These are phyloP conservation scores for Orcinus orca DNA, from an alignment of 2,113 vertebrate species.

Conservation along the genomic window DNA sequence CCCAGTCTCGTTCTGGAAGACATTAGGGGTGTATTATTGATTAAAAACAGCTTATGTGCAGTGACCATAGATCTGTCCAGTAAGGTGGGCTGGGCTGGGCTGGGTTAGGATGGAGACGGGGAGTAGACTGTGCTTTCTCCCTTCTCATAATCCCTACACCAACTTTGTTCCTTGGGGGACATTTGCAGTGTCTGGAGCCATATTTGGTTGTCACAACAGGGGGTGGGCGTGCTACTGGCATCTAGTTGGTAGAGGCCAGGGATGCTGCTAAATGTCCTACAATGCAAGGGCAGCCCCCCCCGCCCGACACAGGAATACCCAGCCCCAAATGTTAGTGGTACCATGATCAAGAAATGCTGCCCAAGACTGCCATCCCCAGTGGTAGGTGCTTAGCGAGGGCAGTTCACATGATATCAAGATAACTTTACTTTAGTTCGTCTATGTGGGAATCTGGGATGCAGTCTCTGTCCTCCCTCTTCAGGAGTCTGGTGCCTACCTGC, in stretches of 20 bases:
- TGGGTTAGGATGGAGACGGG: not conserved
- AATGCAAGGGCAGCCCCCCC: not conserved
- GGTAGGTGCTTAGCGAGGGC: not conserved
- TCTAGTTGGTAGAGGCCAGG: not conserved
- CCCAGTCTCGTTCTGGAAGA: not conserved
- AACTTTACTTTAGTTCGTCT: not conserved
- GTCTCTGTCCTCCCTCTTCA: not conserved
- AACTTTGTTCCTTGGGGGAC: not conserved
- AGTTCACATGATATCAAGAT: not conserved
- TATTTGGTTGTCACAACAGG: not conserved
- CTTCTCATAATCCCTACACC: not conserved
- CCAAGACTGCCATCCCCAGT: not conserved
- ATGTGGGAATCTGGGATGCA: not conserved
- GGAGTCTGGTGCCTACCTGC: constrained; percentile 46
- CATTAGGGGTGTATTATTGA: not conserved
- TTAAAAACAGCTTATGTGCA: not conserved
- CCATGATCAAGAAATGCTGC: not conserved
- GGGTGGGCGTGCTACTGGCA: not conserved
- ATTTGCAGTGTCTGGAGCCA: not conserved
- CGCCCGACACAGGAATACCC: not conserved
- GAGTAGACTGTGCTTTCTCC: not conserved
- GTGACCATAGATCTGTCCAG: not conserved
- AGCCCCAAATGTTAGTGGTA: not conserved
- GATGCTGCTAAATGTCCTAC: not conserved
- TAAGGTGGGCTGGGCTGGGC: not conserved